phyloP scores from a whole-genome alignment of 1,140 invertebrate genomes.

The Drosophila setifemur region DNA sequence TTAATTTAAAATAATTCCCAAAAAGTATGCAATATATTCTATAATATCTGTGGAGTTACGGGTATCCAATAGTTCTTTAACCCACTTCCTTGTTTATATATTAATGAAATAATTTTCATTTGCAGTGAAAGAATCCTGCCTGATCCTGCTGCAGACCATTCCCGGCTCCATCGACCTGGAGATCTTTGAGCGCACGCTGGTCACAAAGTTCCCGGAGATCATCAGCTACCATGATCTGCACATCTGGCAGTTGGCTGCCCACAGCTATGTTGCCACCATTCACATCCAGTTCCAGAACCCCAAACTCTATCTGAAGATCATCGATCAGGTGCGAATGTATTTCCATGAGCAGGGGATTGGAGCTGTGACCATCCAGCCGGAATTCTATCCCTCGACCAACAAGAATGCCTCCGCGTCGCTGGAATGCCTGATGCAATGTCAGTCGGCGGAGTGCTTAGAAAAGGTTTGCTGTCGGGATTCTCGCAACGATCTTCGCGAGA shows the following conservation, averaged over 20 bases:
- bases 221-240: constrained; percentile 92
- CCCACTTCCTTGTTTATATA: too few relatives aligned
- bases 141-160: constrained; percentile 91
- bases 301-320: constrained; percentile 83
- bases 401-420: constrained; percentile 58
- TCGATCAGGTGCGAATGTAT: constrained; percentile 86
- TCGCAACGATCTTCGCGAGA: constrained; percentile 63
- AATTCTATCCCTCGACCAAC: constrained; percentile 84
- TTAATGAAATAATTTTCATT: too few relatives aligned
- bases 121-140: constrained; percentile 89
- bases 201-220: constrained; percentile 89
- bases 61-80: neutral
- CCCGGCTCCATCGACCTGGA: constrained; percentile 90
- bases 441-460: constrained; percentile 64
- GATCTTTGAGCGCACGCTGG: constrained; percentile 85
- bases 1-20: too few relatives aligned
- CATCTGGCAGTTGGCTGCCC: constrained; percentile 89
- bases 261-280: constrained; percentile 88
- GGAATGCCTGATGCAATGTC: constrained; percentile 75
- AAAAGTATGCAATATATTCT: too few relatives aligned
- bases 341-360: constrained; percentile 89
- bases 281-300: constrained; percentile 89
- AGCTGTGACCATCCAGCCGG: constrained; percentile 90
- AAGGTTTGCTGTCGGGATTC: constrained; percentile 78
- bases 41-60: too few relatives aligned